These are phyloP conservation scores for Pogonocichla stellata DNA, from an alignment of 2,113 vertebrate genomes.

Conservation along the genomic window DNA sequence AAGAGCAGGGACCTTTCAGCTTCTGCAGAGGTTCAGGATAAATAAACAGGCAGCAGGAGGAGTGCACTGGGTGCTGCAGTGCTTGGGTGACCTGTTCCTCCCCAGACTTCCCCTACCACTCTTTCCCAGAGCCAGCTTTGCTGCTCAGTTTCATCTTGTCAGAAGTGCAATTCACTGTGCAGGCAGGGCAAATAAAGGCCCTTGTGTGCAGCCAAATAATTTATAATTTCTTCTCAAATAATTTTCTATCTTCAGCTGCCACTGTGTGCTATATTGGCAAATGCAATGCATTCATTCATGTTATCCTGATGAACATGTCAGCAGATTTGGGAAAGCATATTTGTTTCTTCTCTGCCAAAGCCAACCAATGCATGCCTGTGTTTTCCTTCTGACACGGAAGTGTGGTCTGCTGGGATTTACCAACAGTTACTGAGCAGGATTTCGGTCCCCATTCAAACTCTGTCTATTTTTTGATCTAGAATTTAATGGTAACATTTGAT, in stretches of 20 bases:
- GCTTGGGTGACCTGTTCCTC: neutral
- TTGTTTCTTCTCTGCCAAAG: neutral
- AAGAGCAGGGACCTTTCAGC: neutral
- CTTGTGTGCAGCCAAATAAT: neutral
- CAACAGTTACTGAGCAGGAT: neutral
- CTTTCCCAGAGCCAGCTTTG: neutral
- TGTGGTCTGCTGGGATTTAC: constrained; percentile 12
- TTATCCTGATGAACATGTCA: neutral
- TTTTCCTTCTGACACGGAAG: neutral
- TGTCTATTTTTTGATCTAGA: neutral
- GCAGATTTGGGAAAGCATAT: neutral
- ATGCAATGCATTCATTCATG: neutral
- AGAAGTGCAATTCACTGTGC: neutral
- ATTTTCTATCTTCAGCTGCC: neutral
- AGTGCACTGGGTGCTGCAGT: neutral
- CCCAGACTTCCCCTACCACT: neutral
- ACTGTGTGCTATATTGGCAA: neutral
- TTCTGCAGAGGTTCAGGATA: neutral
- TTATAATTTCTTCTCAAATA: neutral
- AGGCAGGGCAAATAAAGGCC: neutral
- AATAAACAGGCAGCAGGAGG: neutral
- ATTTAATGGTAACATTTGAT: neutral
- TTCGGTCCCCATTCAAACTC: neutral
- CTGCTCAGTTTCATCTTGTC: neutral
- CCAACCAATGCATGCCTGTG: neutral